Evolutionary conservation across 2,113 vertebrate species (phyloP).

Genomic region (Raja brachyura): DNA sequence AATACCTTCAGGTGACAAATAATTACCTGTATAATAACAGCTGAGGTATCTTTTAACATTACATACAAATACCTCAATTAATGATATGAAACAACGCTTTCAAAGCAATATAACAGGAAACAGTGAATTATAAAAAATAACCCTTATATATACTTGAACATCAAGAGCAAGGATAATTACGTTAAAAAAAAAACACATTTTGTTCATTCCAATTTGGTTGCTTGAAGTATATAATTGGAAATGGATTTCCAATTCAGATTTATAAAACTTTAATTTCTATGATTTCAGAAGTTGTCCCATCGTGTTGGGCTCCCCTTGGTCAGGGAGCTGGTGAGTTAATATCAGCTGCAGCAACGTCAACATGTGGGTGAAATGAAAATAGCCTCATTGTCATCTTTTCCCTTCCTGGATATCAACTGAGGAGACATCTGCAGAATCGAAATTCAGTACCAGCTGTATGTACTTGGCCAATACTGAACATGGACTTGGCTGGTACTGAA

Average conservation of each 20-base stretch:
- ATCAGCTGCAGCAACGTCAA: background rate
- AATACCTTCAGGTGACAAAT: background rate
- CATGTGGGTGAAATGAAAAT: background rate
- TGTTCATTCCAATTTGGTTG: background rate
- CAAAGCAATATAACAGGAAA: background rate
- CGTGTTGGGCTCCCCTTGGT: background rate
- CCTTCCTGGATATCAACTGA: slow-evolving; percentile 29
- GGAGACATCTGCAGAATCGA: slow-evolving; percentile 27
- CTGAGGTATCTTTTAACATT: background rate
- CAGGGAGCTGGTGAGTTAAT: slow-evolving; percentile 29
- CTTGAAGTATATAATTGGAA: background rate
- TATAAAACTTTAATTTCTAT: background rate
- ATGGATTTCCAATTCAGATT: background rate
- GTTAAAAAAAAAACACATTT: background rate
- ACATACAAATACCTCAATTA: background rate
- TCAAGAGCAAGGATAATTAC: background rate
- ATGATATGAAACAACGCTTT: background rate
- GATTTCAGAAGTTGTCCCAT: background rate
- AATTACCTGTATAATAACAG: background rate
- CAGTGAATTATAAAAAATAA: background rate
- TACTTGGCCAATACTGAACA: slow-evolving; percentile 18
- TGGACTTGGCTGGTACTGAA: slow-evolving; percentile 32
- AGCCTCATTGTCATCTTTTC: slow-evolving; percentile 31
- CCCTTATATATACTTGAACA: background rate
- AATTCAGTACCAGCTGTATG: slow-evolving; percentile 33